phyloP scores from a whole-genome alignment of 2,113 vertebrate genomes.

The Pleuronectes platessa region DNA sequence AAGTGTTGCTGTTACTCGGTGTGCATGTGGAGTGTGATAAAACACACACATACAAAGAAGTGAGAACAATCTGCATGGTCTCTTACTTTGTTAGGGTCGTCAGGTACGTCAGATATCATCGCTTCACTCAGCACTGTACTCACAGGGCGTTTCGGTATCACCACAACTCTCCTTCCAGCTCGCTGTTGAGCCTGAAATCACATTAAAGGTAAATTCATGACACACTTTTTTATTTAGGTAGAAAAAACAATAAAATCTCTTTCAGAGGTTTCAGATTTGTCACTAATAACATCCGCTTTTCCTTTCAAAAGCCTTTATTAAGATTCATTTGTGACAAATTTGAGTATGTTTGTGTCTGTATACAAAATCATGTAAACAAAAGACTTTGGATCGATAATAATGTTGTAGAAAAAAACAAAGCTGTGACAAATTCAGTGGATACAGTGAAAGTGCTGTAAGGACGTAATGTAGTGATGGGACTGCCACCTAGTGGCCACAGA shows the following conservation, averaged over 20 bases:
- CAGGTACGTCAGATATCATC: slow-evolving; percentile 38
- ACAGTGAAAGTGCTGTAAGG: not conserved
- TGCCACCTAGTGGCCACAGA: not conserved
- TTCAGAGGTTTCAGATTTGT: not conserved
- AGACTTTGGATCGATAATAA: not conserved
- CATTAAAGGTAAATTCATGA: not conserved
- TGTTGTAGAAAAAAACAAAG: not conserved
- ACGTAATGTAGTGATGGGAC: not conserved
- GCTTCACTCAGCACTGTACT: slow-evolving; percentile 49
- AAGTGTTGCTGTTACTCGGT: slow-evolving; percentile 22
- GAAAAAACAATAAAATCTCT: not conserved
- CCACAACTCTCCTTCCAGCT: slow-evolving; percentile 55
- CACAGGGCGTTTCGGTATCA: slow-evolving; percentile 36
- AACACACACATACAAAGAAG: not conserved
- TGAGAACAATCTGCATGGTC: not conserved
- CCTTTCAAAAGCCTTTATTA: not conserved
- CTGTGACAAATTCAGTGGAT: not conserved
- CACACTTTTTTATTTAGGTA: not conserved
- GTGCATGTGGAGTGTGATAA: not conserved
- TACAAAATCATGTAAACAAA: not conserved
- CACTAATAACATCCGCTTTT: not conserved
- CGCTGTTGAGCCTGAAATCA: slow-evolving; percentile 74
- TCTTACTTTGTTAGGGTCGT: slow-evolving; percentile 41
- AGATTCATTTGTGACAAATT: not conserved
- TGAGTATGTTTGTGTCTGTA: not conserved